These are phyloP conservation scores for Hydractinia echinata DNA, from an alignment of 30 jellyfish, hydroid and myxozoan genomes.

Conservation along the genomic window DNA sequence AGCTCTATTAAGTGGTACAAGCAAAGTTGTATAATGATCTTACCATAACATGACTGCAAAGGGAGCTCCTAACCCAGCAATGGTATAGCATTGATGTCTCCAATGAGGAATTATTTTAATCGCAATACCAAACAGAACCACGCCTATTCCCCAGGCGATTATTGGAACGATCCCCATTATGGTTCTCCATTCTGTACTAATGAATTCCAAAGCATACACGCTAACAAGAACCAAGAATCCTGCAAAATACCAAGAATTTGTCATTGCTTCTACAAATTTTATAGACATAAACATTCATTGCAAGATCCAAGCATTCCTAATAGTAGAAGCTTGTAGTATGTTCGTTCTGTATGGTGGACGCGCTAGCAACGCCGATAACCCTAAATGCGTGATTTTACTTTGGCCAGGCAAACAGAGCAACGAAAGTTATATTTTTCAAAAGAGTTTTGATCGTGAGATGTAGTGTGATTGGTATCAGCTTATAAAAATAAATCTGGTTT, in stretches of 20 bases:
- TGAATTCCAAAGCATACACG: constrained; percentile 29
- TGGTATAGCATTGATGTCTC: constrained; percentile 10
- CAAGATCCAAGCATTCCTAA: background rate
- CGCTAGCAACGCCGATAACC: too few relatives aligned
- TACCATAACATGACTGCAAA: background rate
- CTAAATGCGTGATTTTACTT: too few relatives aligned
- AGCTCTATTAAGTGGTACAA: too few relatives aligned
- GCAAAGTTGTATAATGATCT: background rate
- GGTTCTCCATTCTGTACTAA: constrained; percentile 44
- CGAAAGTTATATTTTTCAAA: too few relatives aligned
- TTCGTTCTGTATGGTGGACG: too few relatives aligned
- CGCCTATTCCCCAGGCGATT: constrained; percentile 40
- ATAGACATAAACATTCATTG: background rate
- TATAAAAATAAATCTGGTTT: too few relatives aligned
- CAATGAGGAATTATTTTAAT: background rate
- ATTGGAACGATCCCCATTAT: constrained; percentile 20
- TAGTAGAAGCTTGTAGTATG: too few relatives aligned
- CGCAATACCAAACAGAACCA: constrained; percentile 13
- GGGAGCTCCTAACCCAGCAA: background rate
- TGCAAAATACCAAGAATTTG: background rate
- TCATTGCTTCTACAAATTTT: background rate
- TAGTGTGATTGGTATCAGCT: too few relatives aligned
- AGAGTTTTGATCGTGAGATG: too few relatives aligned
- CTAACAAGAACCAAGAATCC: constrained; percentile 26
- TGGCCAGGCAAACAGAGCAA: too few relatives aligned